Conservation (phyloP, 2,888 invertebrate species). For the Hofmannophila pseudospretella region DNA sequence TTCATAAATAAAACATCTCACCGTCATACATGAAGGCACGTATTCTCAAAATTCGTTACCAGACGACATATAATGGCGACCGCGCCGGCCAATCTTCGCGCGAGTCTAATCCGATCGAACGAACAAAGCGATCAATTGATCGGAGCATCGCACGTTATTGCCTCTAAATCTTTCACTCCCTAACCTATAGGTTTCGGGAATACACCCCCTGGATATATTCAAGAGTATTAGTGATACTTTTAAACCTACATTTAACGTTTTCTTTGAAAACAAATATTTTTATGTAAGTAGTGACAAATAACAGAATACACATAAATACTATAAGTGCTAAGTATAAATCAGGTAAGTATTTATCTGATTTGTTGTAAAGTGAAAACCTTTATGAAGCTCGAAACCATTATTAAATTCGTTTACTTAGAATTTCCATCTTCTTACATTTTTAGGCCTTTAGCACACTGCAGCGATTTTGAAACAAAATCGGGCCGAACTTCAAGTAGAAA, state of each 20-base stretch:
- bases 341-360: too few relatives aligned
- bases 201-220: constrained; percentile 47
- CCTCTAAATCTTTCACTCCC: constrained; percentile 70
- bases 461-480: too few relatives aligned
- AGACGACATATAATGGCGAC: constrained; percentile 22
- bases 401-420: too few relatives aligned
- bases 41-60: constrained; percentile 12
- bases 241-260: constrained; percentile 10
- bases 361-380: too few relatives aligned
- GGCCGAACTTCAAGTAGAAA: too few relatives aligned
- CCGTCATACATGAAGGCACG: background rate
- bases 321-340: too few relatives aligned
- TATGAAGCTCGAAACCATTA: too few relatives aligned
- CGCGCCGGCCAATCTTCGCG: constrained; percentile 37
- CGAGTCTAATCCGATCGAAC: constrained; percentile 64
- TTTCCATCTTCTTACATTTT: too few relatives aligned
- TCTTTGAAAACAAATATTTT: background rate
- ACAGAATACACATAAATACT: too few relatives aligned
- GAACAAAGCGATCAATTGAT: constrained; percentile 66
- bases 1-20: too few relatives aligned
- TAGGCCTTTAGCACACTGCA: too few relatives aligned
- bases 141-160: constrained; percentile 65
- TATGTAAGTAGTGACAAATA: background rate
- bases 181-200: constrained; percentile 21
- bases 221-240: constrained; percentile 59